Base-by-base conservation (phyloP, 53 echinoderm and acorn worm genomes). In the Pentamera pediparva region DNA sequence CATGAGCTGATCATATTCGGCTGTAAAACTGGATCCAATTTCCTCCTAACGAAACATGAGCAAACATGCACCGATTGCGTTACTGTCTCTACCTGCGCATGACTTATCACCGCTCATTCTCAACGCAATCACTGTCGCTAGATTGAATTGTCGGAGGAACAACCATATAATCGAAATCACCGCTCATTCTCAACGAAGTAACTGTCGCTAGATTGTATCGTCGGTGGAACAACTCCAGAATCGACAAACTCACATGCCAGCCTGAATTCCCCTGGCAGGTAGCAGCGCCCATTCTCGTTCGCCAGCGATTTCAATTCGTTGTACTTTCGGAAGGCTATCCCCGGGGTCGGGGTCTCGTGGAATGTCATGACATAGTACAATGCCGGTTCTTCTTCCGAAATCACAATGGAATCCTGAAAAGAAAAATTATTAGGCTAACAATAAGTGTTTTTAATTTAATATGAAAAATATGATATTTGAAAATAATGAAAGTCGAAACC, bases 241-340 rank as follows among this genome's bases (percentile, higher is more conserved):
- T n/a, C n/a, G n/a, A n/a, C n/a, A n/a, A n/a, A 65, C 67, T 65
- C 39, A 83, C 83, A 59, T 4, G 83, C 70, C 3, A 83, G 18
- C n/a, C 35, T 38, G 57, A 77, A 77, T 4, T 59, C 49, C 5
- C 75, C 62, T 1, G n/a, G 21, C 37, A 22, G 15, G 41, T 69
- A 83, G 37, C 83, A 83, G 8, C 48, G 49, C 17, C 32, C 62
- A 7, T 33, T 65, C 2, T 35, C 39, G 9, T 77, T 40, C 17
- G 77, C 61, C 19, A 60, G 35, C 0, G 37, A 18, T 22, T 6
- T 54, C 12, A 83, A 49, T 39, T 62, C 58, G 24, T 15, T 24
- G 34, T 56, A 70, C 39, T 83, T 77, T 5, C 37, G 13, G 24
- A 35, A 57, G 40, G 47, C 61, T 7, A 71, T 39, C 3, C 18